A percentile compares a stretch with the other conserved stretches of the same genome.
Conservation (phyloP, 1,140 invertebrate genomes). For the Drosophila athabasca region DNA sequence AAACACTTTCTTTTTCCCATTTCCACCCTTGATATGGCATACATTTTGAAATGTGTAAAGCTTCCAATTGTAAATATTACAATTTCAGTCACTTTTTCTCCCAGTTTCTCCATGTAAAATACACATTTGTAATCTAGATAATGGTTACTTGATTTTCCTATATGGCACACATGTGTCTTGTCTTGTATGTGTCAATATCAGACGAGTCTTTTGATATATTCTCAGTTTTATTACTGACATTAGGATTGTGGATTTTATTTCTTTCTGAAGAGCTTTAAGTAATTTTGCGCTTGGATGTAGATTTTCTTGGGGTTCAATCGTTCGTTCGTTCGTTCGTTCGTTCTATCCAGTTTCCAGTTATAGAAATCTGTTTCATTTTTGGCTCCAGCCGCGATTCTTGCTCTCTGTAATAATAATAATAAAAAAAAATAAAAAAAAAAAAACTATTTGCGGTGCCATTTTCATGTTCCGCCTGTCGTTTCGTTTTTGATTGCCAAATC, state of each 20-base stretch:
- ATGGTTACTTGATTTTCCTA: constrained; percentile 11
- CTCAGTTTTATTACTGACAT: not conserved
- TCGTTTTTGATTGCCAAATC: constrained; percentile 55
- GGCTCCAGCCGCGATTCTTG: too few relatives aligned
- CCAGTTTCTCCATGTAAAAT: not conserved
- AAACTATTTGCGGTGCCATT: constrained; percentile 45
- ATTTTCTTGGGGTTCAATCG: too few relatives aligned
- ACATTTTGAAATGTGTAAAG: not conserved
- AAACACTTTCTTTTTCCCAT: not conserved
- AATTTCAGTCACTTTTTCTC: not conserved
- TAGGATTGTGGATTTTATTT: not conserved
- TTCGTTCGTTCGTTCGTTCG: not conserved
- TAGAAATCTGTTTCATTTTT: constrained; percentile 4
- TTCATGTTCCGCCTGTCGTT: constrained; percentile 41
- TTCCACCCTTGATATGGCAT: too few relatives aligned
- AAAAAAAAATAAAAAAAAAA: constrained; percentile 14
- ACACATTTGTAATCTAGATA: constrained; percentile 19
- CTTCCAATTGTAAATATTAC: too few relatives aligned
- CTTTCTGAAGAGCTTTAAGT: constrained; percentile 11
- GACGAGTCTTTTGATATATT: constrained; percentile 4
- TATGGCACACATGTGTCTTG: constrained; percentile 2
- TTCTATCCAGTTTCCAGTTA: not conserved
- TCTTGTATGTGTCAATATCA: constrained; percentile 1
- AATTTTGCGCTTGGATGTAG: not conserved
- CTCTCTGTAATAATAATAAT: too few relatives aligned